phyloP scores from a whole-genome alignment of 1,140 invertebrate species.

The Bombus huntii region DNA sequence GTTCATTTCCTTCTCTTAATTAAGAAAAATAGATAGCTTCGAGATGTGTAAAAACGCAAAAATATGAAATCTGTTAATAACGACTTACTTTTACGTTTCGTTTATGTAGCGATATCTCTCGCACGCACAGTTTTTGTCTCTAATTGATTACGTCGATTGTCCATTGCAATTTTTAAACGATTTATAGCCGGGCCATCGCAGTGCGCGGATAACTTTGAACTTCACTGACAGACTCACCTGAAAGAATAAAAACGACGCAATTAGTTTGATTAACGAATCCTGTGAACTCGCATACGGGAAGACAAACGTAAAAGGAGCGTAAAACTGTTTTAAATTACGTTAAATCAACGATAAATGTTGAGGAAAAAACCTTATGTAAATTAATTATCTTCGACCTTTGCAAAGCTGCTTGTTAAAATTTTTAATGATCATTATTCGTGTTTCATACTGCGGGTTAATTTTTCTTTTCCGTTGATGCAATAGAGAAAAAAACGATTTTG shows the following conservation, averaged over 20 bases:
- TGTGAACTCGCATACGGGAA: too few relatives aligned
- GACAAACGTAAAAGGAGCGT: neutral
- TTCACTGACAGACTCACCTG: conserved; percentile 9
- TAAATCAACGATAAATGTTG: neutral
- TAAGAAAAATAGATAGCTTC: neutral
- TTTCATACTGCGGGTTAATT: neutral
- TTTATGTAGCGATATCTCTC: neutral
- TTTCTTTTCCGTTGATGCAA: too few relatives aligned
- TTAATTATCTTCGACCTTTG: neutral
- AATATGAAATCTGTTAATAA: neutral
- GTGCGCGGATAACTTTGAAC: neutral
- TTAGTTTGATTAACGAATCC: conserved; percentile 21
- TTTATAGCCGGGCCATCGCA: neutral
- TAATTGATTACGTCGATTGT: neutral
- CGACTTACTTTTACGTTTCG: neutral
- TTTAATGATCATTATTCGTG: neutral
- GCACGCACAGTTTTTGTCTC: neutral
- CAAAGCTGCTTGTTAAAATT: neutral
- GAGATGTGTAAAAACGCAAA: too few relatives aligned
- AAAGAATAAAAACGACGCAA: neutral
- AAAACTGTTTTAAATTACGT: neutral
- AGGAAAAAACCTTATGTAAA: too few relatives aligned
- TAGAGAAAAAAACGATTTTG: neutral
- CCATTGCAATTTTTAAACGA: conserved; percentile 13
- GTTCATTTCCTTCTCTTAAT: neutral